These are phyloP conservation scores for Scomber colias DNA, from an alignment of 2,113 vertebrate genomes.

Conservation along the genomic window DNA sequence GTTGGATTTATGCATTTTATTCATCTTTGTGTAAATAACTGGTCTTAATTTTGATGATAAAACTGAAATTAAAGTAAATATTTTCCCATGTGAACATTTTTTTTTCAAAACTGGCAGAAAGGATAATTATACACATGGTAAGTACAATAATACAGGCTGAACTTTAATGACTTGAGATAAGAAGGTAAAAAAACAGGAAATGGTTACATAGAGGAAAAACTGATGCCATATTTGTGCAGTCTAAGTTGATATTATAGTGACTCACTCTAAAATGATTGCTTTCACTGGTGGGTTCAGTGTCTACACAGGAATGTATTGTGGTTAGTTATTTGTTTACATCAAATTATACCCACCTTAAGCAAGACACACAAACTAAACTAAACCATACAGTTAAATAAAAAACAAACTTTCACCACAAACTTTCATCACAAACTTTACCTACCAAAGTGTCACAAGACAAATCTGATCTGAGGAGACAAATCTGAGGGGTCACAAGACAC, in stretches of 20 bases:
- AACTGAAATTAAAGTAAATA: too few relatives aligned
- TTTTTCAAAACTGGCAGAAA: neutral
- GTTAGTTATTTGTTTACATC: too few relatives aligned
- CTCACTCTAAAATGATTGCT: neutral
- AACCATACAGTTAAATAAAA: too few relatives aligned
- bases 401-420: too few relatives aligned
- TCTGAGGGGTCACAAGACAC: neutral
- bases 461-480: too few relatives aligned
- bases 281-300: neutral
- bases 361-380: too few relatives aligned
- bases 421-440: too few relatives aligned
- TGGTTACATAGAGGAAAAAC: neutral
- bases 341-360: too few relatives aligned
- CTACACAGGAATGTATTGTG: neutral
- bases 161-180: neutral
- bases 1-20: neutral
- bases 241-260: neutral
- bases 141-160: neutral
- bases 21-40: too few relatives aligned
- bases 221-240: neutral
- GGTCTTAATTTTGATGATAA: neutral
- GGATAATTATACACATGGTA: neutral
- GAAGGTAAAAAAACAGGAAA: too few relatives aligned
- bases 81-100: too few relatives aligned
- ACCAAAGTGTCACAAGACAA: neutral